Evolutionary conservation across 2,888 invertebrate genomes (phyloP).

Genomic region (Drosophila subsilvestris): DNA sequence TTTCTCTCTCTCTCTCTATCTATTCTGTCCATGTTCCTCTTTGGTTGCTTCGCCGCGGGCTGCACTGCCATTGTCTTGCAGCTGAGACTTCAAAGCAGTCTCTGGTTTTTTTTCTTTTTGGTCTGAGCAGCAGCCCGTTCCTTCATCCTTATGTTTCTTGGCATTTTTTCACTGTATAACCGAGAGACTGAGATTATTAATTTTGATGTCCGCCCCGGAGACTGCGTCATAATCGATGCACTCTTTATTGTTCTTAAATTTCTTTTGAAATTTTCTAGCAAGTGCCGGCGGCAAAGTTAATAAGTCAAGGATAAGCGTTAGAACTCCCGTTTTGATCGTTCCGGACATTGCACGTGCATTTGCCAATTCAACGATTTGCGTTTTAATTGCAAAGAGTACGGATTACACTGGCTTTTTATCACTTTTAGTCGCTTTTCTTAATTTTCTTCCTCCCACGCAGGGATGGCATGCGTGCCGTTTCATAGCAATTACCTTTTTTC

Average conservation of each 20-base stretch:
- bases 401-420: neutral
- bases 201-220: conserved; percentile 62
- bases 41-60: conserved; percentile 24
- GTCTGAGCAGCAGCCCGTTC: conserved; percentile 19
- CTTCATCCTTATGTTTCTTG: conserved; percentile 1
- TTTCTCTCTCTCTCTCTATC: conserved; percentile 7
- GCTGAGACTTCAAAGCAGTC: conserved; percentile 55
- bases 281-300: conserved; percentile 58
- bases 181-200: conserved; percentile 60
- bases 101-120: neutral
- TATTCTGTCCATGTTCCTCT: conserved; percentile 11
- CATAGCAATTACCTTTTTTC: neutral
- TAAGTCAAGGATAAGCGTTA: conserved; percentile 59
- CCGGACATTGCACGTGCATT: neutral
- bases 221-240: conserved; percentile 68
- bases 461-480: neutral
- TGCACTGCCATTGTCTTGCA: conserved; percentile 41
- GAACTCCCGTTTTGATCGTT: conserved; percentile 53
- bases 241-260: conserved; percentile 48
- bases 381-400: conserved; percentile 19
- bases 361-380: neutral
- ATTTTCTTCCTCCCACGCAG: neutral
- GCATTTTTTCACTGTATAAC: conserved; percentile 61
- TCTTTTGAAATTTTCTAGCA: conserved; percentile 54
- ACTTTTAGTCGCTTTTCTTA: conserved; percentile 6